phyloP scores from a whole-genome alignment of 2,888 invertebrate species.

The Leucophenga maculata region DNA sequence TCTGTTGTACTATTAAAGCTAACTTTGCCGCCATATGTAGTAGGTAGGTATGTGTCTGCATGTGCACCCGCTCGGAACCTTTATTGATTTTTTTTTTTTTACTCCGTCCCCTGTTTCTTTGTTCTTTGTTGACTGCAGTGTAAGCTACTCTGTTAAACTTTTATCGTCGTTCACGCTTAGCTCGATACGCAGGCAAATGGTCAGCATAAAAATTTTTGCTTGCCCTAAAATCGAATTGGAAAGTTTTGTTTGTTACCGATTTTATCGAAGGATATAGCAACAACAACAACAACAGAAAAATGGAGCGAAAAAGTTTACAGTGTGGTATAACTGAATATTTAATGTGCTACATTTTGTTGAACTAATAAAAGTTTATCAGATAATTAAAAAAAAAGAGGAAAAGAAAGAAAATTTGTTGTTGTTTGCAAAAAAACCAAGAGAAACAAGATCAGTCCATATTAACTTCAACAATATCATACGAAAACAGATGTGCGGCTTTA shows the following conservation, averaged over 20 bases:
- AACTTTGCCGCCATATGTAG: neutral
- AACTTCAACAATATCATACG: no score
- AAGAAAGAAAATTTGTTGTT: no score
- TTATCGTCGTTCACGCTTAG: constrained; percentile 9
- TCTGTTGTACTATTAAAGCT: neutral
- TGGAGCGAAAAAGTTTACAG: no score
- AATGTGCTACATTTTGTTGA: no score
- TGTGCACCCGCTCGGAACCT: neutral
- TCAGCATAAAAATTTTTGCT: constrained; percentile 19
- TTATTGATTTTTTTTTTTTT: constrained; percentile 10
- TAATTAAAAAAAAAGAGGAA: no score
- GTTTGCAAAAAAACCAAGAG: no score
- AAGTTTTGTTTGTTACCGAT: constrained; percentile 7
- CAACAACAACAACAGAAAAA: neutral
- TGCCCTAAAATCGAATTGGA: constrained; percentile 7
- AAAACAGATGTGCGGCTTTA: no score
- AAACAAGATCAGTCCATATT: no score
- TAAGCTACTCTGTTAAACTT: constrained; percentile 9
- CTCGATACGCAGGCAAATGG: constrained; percentile 10
- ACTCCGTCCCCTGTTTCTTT: no score
- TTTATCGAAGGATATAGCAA: constrained; percentile 9
- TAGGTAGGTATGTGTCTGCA: neutral
- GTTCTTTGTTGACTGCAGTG: neutral
- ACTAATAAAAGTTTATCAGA: no score
- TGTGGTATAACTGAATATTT: no score